Conservation (phyloP, 2,797 vertebrate species). For the Galago senegalensis region DNA sequence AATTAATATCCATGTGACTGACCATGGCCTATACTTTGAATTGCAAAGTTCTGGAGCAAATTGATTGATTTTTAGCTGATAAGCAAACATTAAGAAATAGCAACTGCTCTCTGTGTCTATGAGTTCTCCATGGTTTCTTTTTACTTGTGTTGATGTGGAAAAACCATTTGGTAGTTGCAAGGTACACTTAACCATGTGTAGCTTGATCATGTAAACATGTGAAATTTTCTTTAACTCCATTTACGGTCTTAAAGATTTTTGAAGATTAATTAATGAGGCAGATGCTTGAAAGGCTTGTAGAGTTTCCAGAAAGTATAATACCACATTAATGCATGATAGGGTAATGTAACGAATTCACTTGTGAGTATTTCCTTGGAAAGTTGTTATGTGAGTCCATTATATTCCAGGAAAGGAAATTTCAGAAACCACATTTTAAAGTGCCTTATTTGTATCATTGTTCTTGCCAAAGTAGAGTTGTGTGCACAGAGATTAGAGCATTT, state of each 20-base stretch:
- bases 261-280: conserved; percentile 24
- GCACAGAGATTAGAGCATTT: background rate
- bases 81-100: background rate
- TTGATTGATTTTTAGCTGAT: background rate
- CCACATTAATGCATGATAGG: conserved; percentile 35
- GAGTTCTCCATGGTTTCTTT: background rate
- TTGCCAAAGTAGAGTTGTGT: background rate
- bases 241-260: conserved; percentile 21
- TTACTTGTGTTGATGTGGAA: background rate
- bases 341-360: conserved; percentile 51
- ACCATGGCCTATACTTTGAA: background rate
- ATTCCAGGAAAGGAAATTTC: background rate
- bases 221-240: background rate
- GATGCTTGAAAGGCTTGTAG: conserved; percentile 37
- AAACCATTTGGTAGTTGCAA: conserved; percentile 46
- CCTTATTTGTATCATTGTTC: background rate
- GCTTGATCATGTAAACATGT: no score
- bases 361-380: conserved; percentile 17
- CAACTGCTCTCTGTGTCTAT: background rate
- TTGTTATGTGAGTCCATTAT: background rate
- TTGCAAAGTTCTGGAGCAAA: background rate
- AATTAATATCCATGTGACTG: background rate
- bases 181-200: background rate
- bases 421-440: background rate
- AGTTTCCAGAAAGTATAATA: conserved; percentile 54